Percentiles rank a stretch among this genome's conserved stretches.
phyloP scores from a whole-genome alignment of 2,797 vertebrate genomes.

The Accipiter superciliosus region DNA sequence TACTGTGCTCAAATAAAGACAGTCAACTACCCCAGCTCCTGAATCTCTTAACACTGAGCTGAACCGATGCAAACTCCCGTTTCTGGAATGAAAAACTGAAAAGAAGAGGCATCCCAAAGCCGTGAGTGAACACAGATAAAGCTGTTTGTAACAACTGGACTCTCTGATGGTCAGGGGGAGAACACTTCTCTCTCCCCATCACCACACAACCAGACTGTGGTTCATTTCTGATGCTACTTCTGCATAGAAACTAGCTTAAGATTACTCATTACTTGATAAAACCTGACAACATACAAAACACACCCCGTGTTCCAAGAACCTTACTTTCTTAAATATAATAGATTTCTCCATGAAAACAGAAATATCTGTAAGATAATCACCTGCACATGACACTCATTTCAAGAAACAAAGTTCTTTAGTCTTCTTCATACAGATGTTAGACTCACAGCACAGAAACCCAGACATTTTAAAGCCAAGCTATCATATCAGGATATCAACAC shows the following conservation, averaged over 20 bases:
- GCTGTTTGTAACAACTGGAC: background rate
- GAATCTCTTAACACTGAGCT: background rate
- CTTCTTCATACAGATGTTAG: background rate
- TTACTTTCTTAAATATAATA: background rate
- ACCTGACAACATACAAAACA: background rate
- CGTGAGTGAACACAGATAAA: background rate
- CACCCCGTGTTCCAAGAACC: background rate
- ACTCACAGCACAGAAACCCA: background rate
- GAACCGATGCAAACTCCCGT: background rate
- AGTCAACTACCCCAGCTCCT: background rate
- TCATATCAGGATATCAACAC: background rate
- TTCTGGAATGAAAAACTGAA: background rate
- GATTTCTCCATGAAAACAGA: background rate
- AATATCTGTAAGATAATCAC: background rate
- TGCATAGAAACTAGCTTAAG: background rate
- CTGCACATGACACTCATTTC: background rate
- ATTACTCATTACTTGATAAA: background rate
- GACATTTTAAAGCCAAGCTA: background rate
- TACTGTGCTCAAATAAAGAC: background rate
- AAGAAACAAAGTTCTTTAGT: slow-evolving; percentile 14
- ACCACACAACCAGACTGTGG: background rate
- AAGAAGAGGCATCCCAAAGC: background rate
- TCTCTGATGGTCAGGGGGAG: background rate
- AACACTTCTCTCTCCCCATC: background rate
- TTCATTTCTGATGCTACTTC: background rate